Evolutionary conservation across 2,113 vertebrate genomes (phyloP), one percentile per base, ranked within the genome.

Genomic region (Barbus barbus): DNA sequence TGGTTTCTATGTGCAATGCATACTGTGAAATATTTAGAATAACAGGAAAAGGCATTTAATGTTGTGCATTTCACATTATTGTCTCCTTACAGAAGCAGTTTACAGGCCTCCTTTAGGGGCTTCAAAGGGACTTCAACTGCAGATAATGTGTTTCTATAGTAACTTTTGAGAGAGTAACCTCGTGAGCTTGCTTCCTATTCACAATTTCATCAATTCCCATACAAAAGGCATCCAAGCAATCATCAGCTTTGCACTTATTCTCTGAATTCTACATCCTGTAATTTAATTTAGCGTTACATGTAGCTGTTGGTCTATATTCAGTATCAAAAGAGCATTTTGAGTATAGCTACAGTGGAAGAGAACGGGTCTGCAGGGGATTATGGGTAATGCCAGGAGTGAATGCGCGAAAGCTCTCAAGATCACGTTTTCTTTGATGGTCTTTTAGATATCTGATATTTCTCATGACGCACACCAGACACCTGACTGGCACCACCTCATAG

Each of bases 401-500:
- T 63, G 84, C 61, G 72, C 56, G 51, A 82, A 84, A 74, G 48
- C 61, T 65, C 9, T 78, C 8, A 24, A 48, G 81, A 81, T 86
- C 58, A 86, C n/a, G 5, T 83, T 86, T 53, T 84, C 83, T 84
- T 85, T 36, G 80, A 89, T 90, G 91, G 88, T 86, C 86, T 89
- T 84, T 89, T 85, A 31, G 89, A 86, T 83, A 87, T 88, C 79
- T 84, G 91, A 89, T 90, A 86, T 85, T 82, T 86, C 11, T 91
- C 76, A 86, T 83, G 86, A 91, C 88, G 78, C 89, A 90, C 86
- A 92, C 79, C 88, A 85, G 86, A 92, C 89, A 88, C 88, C 87
- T 86, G 85, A 88, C 83, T 80, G 83, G 76, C 87, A 78, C 83
- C 73, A 81, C 67, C 72, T 44, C 44, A 81, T 65, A 81, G 44